Conservation (phyloP, 2,888 invertebrate genomes). For the Aproaerema taeniolella region DNA sequence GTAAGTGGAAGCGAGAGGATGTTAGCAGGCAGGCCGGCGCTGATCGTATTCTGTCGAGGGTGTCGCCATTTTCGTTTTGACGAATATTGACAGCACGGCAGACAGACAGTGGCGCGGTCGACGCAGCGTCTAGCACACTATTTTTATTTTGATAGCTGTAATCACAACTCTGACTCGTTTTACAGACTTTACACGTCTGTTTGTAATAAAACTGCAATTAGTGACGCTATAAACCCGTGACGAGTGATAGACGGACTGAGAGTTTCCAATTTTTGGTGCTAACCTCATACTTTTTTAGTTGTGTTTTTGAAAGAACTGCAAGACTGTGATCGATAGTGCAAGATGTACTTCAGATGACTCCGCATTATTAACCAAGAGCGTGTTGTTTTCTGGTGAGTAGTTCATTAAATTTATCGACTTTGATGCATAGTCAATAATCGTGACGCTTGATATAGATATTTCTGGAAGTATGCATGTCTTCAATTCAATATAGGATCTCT, state of each 20-base stretch:
- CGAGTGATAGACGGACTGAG: slow-evolving; percentile 47
- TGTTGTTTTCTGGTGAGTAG: slow-evolving; percentile 64
- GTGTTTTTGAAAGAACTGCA: slow-evolving; percentile 74
- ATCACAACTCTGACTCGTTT: slow-evolving; percentile 34
- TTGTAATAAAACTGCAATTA: slow-evolving; percentile 44
- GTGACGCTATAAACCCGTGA: slow-evolving; percentile 43
- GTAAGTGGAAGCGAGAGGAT: slow-evolving; percentile 36
- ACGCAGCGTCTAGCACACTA: slow-evolving; percentile 70
- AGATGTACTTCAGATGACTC: slow-evolving; percentile 74
- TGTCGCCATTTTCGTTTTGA: slow-evolving; percentile 85
- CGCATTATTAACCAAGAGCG: slow-evolving; percentile 46
- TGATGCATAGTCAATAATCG: slow-evolving; percentile 24
- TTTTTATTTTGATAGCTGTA: slow-evolving; percentile 74
- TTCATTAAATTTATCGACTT: slow-evolving; percentile 15
- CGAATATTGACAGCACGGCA: slow-evolving; percentile 84
- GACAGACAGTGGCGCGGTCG: slow-evolving; percentile 75
- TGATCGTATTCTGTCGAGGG: slow-evolving; percentile 78
- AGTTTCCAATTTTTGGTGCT: slow-evolving; percentile 61
- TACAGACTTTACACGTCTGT: slow-evolving; percentile 38
- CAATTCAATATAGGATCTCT: slow-evolving; percentile 15
- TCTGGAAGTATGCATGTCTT: slow-evolving; percentile 17
- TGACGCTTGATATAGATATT: slow-evolving; percentile 27
- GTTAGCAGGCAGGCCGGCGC: slow-evolving; percentile 51
- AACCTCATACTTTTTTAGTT: slow-evolving; percentile 70
- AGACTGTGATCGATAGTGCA: slow-evolving; percentile 76